Evolutionary conservation across 2,113 vertebrate species (phyloP).

Genomic region (Pitta sordida): DNA sequence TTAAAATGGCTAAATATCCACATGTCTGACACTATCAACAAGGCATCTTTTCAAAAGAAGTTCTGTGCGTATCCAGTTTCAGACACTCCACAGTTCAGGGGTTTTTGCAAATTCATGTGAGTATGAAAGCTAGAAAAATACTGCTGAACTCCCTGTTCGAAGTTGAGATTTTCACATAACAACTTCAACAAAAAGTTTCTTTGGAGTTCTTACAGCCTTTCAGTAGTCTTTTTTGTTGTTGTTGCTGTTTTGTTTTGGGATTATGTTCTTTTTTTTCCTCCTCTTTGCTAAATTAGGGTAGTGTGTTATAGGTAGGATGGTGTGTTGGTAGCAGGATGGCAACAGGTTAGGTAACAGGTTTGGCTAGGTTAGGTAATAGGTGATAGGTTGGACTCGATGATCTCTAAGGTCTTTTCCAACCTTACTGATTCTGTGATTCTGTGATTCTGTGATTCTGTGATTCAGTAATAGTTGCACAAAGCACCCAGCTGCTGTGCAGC

Average conservation of each 20-base stretch:
- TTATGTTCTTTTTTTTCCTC: accelerated
- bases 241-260: too few species aligned
- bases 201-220: not conserved
- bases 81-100: not conserved
- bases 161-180: not conserved
- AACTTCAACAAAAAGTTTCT: not conserved
- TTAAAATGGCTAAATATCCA: not conserved
- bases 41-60: not conserved
- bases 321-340: too few species aligned
- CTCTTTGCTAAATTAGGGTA: not conserved
- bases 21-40: accelerated
- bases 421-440: too few species aligned
- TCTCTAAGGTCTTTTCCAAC: too few species aligned
- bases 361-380: too few species aligned
- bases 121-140: not conserved
- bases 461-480: not conserved
- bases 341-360: too few species aligned
- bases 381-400: too few species aligned
- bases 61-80: not conserved
- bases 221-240: not conserved
- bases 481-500: accelerated
- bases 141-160: not conserved
- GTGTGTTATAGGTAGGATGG: too few species aligned
- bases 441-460: too few species aligned
- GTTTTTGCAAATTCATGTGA: not conserved